These are phyloP conservation scores for Nemapogon koenigi DNA, from an alignment of 2,888 invertebrate species.

Conservation along the genomic window DNA sequence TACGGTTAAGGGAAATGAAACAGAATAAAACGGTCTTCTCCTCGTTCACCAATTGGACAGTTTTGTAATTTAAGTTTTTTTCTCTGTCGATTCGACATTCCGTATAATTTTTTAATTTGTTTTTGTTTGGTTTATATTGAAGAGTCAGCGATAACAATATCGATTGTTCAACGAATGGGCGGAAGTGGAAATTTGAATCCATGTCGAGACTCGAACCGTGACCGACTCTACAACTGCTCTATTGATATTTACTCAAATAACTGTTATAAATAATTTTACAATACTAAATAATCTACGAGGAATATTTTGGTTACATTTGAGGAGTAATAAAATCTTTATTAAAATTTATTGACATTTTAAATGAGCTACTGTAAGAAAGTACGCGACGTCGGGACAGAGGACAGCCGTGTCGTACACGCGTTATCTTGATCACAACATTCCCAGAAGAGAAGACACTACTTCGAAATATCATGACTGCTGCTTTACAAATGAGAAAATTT, in stretches of 20 bases:
- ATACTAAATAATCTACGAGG: neutral
- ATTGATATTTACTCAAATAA: constrained; percentile 11
- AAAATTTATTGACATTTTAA: too few species aligned
- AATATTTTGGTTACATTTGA: too few species aligned
- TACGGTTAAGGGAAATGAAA: constrained; percentile 21
- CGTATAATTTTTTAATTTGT: constrained; percentile 33
- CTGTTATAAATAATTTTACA: neutral
- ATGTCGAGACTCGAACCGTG: constrained; percentile 46
- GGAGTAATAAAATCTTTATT: too few species aligned
- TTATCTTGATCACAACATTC: constrained; percentile 56
- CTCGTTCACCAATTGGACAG: constrained; percentile 8
- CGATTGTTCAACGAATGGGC: constrained; percentile 50
- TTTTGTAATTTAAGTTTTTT: constrained; percentile 16
- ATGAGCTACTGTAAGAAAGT: too few species aligned
- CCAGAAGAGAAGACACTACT: constrained; percentile 51
- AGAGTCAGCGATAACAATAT: constrained; percentile 48
- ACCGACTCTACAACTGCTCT: constrained; percentile 40
- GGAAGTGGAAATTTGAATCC: constrained; percentile 57
- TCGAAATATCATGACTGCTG: constrained; percentile 64
- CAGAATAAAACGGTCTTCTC: constrained; percentile 11
- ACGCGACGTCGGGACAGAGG: constrained; percentile 16
- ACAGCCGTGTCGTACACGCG: constrained; percentile 44
- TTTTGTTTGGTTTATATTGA: constrained; percentile 47
- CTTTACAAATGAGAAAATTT: constrained; percentile 66
- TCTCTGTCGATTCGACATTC: constrained; percentile 26